phyloP scores from a whole-genome alignment of 1,140 invertebrate species.

The Liolophura sinensis region DNA sequence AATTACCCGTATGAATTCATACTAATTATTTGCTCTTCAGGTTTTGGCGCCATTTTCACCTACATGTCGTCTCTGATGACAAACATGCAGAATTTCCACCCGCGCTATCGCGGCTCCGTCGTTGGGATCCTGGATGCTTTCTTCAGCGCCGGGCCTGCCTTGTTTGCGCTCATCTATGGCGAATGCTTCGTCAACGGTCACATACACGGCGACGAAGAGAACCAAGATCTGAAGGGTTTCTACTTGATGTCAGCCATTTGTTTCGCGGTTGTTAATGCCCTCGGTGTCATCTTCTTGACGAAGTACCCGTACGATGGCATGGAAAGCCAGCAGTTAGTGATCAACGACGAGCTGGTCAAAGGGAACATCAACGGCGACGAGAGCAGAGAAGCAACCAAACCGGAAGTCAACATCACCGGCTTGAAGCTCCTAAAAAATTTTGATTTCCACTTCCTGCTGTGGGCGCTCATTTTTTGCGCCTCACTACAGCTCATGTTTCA shows the following conservation, averaged over 20 bases:
- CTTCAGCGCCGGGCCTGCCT: constrained; percentile 40
- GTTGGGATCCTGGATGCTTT: constrained; percentile 40
- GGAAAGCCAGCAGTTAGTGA: constrained; percentile 5
- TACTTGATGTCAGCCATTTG: constrained; percentile 37
- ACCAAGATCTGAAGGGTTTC: constrained; percentile 42
- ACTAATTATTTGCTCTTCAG: constrained; percentile 17
- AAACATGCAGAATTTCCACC: constrained; percentile 37
- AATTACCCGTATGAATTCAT: too few relatives aligned
- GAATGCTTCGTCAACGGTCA: constrained; percentile 30
- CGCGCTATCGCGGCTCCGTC: constrained; percentile 39
- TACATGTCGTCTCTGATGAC: constrained; percentile 42
- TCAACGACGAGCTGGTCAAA: background rate
- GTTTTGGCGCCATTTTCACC: constrained; percentile 43
- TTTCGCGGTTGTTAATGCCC: constrained; percentile 27
- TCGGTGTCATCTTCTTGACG: constrained; percentile 30
- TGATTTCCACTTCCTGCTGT: constrained; percentile 43
- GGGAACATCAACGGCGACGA: constrained; percentile 3
- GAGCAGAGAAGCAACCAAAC: background rate
- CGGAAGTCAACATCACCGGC: constrained; percentile 27
- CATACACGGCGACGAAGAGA: constrained; percentile 32
- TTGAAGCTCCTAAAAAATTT: constrained; percentile 26
- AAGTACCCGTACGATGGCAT: constrained; percentile 15
- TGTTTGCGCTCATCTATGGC: constrained; percentile 38
- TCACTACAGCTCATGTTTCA: constrained; percentile 42
- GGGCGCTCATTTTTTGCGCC: constrained; percentile 42